Conservation (phyloP, 1,140 invertebrate species). For the Drosophila ogumai region DNA sequence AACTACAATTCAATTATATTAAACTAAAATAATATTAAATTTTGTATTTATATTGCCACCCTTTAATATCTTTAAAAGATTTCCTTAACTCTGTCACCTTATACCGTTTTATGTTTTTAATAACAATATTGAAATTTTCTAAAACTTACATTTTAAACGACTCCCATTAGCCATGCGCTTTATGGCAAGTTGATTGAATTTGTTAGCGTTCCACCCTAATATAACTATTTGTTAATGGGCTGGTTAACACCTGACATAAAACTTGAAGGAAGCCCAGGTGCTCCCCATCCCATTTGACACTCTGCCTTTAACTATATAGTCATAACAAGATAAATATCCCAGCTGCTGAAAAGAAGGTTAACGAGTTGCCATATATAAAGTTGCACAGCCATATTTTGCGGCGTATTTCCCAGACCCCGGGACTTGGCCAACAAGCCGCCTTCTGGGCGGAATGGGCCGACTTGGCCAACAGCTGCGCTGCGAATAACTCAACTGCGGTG, state of each 20-base stretch:
- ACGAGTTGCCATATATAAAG: constrained; percentile 61
- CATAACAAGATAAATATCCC: constrained; percentile 71
- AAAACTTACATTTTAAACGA: neutral
- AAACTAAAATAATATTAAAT: neutral
- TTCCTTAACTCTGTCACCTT: too few species aligned
- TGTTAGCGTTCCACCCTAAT: neutral
- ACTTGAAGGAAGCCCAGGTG: constrained; percentile 15
- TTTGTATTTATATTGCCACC: neutral
- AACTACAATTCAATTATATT: neutral
- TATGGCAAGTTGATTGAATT: constrained; percentile 45
- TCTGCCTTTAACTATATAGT: constrained; percentile 44
- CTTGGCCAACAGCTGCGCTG: constrained; percentile 74
- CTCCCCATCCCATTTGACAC: constrained; percentile 9
- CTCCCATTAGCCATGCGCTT: neutral
- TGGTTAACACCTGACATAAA: constrained; percentile 69
- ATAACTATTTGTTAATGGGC: constrained; percentile 48
- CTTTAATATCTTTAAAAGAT: neutral
- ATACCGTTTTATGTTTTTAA: neutral
- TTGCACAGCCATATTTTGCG: constrained; percentile 69
- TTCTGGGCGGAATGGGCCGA: constrained; percentile 34
- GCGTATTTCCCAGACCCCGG: constrained; percentile 14
- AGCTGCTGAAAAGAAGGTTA: constrained; percentile 60
- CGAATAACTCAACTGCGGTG: constrained; percentile 79
- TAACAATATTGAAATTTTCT: neutral
- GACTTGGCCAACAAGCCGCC: constrained; percentile 6